phyloP scores from a whole-genome alignment of 2,113 vertebrate genomes.

The Thamnaconus septentrionalis region DNA sequence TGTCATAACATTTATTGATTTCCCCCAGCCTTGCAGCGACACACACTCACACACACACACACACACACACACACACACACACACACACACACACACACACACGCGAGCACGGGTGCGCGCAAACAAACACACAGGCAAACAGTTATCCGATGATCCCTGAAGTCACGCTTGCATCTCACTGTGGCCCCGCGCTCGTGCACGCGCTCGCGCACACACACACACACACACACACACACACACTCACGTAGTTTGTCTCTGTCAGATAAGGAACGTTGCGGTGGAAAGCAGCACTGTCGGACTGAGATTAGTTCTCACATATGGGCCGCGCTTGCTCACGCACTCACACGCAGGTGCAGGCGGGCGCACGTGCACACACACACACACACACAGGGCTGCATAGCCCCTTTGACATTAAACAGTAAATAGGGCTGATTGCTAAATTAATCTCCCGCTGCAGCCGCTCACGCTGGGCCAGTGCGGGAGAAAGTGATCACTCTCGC shows the following conservation, averaged over 20 bases:
- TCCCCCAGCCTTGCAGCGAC: conserved; percentile 66
- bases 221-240: conserved; percentile 13
- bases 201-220: conserved; percentile 29
- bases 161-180: too few relatives aligned
- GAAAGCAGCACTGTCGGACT: conserved; percentile 58
- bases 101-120: background rate
- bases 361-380: background rate
- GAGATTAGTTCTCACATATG: conserved; percentile 66
- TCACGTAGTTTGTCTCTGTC: conserved; percentile 53
- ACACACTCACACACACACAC: conserved; percentile 43
- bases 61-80: conserved; percentile 27
- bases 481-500: conserved; percentile 68
- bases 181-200: conserved; percentile 19
- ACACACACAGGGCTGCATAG: conserved; percentile 25
- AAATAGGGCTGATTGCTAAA: conserved; percentile 74
- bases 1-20: conserved; percentile 79
- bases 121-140: conserved; percentile 15
- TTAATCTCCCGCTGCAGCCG: conserved; percentile 65
- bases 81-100: conserved; percentile 16
- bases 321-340: conserved; percentile 48
- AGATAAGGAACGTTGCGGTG: conserved; percentile 57
- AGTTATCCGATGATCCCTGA: conserved; percentile 20
- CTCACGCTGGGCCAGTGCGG: conserved; percentile 41
- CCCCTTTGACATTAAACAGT: conserved; percentile 68
- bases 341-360: conserved; percentile 30